Percentiles rank a stretch among this genome's conserved stretches.
phyloP scores from a whole-genome alignment of 1,140 invertebrate genomes.

The Zaprionus ornatus region DNA sequence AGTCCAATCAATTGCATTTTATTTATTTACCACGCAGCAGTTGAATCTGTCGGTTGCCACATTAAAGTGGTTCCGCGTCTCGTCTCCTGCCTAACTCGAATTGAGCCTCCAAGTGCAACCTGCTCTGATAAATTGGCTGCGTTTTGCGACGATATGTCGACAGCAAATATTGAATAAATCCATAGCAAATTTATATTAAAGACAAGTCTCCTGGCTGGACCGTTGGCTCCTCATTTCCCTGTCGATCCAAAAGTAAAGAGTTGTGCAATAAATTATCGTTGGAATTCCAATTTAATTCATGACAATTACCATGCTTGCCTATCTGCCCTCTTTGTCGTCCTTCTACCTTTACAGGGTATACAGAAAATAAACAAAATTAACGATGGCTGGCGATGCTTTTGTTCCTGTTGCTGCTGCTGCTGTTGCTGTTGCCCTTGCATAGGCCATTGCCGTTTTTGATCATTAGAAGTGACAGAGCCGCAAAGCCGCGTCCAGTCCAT shows the following conservation, averaged over 20 bases:
- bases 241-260: background rate
- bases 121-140: conserved; percentile 36
- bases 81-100: background rate
- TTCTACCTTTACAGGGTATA: background rate
- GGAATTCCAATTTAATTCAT: background rate
- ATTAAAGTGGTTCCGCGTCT: conserved; percentile 48
- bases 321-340: background rate
- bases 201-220: background rate
- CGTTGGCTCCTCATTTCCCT: no score
- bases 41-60: background rate
- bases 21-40: conserved; percentile 36
- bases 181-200: background rate
- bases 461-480: conserved; percentile 73
- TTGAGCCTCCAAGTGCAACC: conserved; percentile 37
- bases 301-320: background rate
- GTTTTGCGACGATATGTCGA: conserved; percentile 11
- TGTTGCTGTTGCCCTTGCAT: conserved; percentile 14
- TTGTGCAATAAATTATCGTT: background rate
- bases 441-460: conserved; percentile 43
- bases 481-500: conserved; percentile 50
- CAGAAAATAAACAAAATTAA: conserved; percentile 69
- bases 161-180: conserved; percentile 43
- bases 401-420: conserved; percentile 24
- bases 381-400: conserved; percentile 32
- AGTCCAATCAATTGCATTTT: conserved; percentile 38